phyloP scores from a whole-genome alignment of 2,113 vertebrate species.

The Propithecus coquereli region DNA sequence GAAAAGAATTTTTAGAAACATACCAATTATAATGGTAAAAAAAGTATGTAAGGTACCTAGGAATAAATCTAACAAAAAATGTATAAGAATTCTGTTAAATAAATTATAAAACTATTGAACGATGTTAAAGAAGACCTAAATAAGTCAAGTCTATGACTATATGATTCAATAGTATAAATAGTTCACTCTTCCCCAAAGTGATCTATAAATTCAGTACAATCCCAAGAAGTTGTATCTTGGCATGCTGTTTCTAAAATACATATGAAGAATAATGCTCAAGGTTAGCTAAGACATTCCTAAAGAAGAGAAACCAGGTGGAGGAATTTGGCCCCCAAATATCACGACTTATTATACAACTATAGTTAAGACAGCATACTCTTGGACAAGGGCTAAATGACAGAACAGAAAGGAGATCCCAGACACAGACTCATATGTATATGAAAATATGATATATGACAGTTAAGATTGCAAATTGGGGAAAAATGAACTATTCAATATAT shows the following conservation, averaged over 20 bases:
- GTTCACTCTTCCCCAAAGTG: not conserved
- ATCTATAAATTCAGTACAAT: not conserved
- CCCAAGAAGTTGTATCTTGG: not conserved
- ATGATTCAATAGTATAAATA: not conserved
- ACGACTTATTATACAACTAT: not conserved
- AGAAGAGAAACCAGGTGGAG: not conserved
- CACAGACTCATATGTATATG: not conserved
- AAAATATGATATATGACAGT: constrained; percentile 14
- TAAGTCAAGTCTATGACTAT: constrained; percentile 9
- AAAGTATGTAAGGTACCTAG: not conserved
- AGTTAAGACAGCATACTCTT: not conserved
- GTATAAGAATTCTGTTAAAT: not conserved
- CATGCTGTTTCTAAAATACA: constrained; percentile 21
- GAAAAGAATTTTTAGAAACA: not conserved
- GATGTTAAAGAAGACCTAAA: not conserved
- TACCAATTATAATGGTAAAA: not conserved
- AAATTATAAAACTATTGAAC: constrained; percentile 18
- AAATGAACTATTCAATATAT: not conserved
- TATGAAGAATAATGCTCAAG: not conserved
- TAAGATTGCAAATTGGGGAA: constrained; percentile 3
- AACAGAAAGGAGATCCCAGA: not conserved
- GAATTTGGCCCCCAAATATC: not conserved
- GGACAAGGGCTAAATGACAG: not conserved
- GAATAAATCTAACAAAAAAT: constrained; percentile 37
- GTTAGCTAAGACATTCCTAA: not conserved